Evolutionary conservation across 2,888 invertebrate genomes (phyloP), one percentile per base, ranked within the genome.

Genomic region (Microplitis manilae): DNA sequence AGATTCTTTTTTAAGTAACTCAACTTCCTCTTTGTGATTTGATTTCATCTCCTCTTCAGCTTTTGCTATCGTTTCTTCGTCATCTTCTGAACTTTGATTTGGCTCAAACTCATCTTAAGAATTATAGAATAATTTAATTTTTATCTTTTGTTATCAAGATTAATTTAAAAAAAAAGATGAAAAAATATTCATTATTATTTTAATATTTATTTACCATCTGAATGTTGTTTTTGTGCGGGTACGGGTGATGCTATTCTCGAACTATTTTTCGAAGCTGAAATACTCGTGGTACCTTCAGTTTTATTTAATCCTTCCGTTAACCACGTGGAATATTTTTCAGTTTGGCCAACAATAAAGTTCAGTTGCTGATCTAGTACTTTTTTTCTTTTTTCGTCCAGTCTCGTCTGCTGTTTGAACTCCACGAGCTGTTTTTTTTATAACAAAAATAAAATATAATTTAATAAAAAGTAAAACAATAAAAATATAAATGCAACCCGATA

Each of bases 331-430:
- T 98, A 98, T 88, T 97, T 97, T 90, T 99, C 99, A 0, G 99
- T 98, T 91, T 98, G 97, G 90, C 98, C 98, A 78, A 99, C 98
- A 87, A 99, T 98, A 90, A 98, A 98, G 90, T 97, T 97, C 79
- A 99, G 93, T 91, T 99, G 99, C 87, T 98, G 95, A 92, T 99
- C 98, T 77, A 99, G 92, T 0, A 98, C 98, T 87, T 96, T 95
- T 89, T 98, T 97, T 79, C 98, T 93, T 89, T 98, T 97, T 85
- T 97, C 97, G 90, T 99, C 98, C 78, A 98, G 92, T 83, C 97
- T 94, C 39, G 96, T 95, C 86, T 96, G 95, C 84, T 97, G 96
- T 89, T 98, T 98, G 91, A 95, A 97, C 90, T 98, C 97, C 65
- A 98, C 97, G 85, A 98, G 91, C 94, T 95, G 87, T 2, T 86